These are phyloP conservation scores for Sinohyriopsis cumingii DNA, from an alignment of 2,888 invertebrate species.

Conservation along the genomic window DNA sequence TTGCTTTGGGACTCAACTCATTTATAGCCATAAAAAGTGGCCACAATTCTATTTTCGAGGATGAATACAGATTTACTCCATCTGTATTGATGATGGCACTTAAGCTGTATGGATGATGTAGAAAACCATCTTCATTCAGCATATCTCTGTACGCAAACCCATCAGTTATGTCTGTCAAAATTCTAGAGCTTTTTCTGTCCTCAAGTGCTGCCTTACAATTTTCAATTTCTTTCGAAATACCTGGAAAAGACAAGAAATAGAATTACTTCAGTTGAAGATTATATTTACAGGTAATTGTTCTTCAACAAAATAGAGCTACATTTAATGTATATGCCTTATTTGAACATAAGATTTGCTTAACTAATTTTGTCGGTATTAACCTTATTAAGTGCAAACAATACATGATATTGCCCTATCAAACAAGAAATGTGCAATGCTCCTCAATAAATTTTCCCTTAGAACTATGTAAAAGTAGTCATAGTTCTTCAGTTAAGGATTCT, in stretches of 20 bases:
- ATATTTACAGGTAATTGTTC: neutral
- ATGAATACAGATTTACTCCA: too few species aligned
- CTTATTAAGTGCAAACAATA: too few species aligned
- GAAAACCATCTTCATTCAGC: constrained; percentile 11
- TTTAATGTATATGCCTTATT: too few species aligned
- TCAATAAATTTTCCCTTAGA: too few species aligned
- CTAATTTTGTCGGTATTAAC: too few species aligned
- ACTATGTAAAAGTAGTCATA: too few species aligned
- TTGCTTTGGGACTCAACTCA: too few species aligned
- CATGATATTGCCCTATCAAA: too few species aligned
- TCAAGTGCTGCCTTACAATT: constrained; percentile 3
- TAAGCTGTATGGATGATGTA: constrained; percentile 9
- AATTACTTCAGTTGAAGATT: constrained; percentile 3
- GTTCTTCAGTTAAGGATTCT: neutral
- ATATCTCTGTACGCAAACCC: constrained; percentile 16
- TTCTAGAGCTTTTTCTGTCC: constrained; percentile 5
- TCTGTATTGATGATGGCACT: constrained; percentile 28
- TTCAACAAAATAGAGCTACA: neutral
- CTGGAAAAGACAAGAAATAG: constrained; percentile 8
- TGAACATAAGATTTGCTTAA: too few species aligned
- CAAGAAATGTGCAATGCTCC: neutral
- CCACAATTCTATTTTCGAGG: too few species aligned
- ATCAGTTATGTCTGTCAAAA: constrained; percentile 22
- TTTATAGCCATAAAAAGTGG: too few species aligned
- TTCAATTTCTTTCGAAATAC: constrained; percentile 9